These are phyloP conservation scores for Eupithecia pulchellata DNA, from an alignment of 2,888 invertebrate species.

Conservation along the genomic window DNA sequence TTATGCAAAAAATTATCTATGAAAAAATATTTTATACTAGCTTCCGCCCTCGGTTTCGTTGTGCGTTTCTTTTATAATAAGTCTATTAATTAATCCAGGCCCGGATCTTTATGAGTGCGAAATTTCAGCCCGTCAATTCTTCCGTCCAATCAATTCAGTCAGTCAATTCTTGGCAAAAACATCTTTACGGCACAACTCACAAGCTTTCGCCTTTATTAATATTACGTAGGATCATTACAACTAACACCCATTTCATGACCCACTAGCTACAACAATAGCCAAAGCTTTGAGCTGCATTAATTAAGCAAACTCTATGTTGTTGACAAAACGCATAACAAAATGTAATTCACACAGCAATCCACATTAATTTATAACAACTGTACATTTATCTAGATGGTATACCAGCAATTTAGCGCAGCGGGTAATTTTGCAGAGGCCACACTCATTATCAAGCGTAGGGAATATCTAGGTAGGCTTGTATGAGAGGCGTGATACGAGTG, in stretches of 20 bases:
- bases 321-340: conserved; percentile 37
- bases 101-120: no score
- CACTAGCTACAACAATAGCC: conserved; percentile 4
- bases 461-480: conserved; percentile 12
- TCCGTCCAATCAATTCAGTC: no score
- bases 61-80: no score
- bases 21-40: no score
- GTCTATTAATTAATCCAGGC: no score
- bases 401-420: conserved; percentile 30
- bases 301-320: conserved; percentile 36
- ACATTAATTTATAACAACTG: conserved; percentile 8
- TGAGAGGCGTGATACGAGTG: conserved; percentile 14
- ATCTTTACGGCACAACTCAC: no score
- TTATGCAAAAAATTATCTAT: no score
- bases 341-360: conserved; percentile 30
- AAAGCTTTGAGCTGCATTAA: conserved; percentile 32
- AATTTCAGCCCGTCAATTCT: no score
- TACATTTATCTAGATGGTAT: conserved; percentile 41
- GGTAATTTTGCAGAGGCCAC: conserved; percentile 36
- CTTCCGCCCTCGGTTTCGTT: no score
- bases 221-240: neutral
- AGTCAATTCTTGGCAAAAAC: no score
- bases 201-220: no score
- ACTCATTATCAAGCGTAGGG: conserved; percentile 35
- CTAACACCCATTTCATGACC: neutral